Conservation (phyloP, 2,113 vertebrate species). For the Oreochromis tanganicae region DNA sequence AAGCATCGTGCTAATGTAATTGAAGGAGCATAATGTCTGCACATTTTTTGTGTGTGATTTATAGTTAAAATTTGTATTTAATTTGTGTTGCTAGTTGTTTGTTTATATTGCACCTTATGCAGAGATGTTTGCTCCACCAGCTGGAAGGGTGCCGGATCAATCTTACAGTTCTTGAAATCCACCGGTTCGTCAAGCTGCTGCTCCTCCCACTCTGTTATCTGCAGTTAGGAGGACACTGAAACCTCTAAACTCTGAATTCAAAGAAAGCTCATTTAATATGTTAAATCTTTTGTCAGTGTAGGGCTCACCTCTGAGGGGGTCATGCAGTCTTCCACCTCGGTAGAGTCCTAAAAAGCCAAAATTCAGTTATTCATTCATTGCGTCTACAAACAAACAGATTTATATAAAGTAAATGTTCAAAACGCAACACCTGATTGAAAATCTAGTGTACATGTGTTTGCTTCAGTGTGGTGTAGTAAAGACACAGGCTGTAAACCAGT, state of each 20-base stretch:
- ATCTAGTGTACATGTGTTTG: background rate
- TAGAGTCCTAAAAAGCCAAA: constrained; percentile 74
- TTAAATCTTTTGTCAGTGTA: background rate
- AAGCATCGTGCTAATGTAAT: background rate
- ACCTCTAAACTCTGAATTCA: background rate
- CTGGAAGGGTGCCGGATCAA: constrained; percentile 95
- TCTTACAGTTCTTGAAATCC: constrained; percentile 95
- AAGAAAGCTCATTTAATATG: background rate
- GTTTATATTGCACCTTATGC: constrained; percentile 82
- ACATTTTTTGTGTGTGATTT: background rate
- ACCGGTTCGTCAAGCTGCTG: constrained; percentile 87
- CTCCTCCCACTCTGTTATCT: constrained; percentile 95
- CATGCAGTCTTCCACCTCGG: constrained; percentile 83
- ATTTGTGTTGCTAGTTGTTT: background rate
- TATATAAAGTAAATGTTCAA: background rate
- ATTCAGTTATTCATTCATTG: background rate
- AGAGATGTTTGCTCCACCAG: constrained; percentile 94
- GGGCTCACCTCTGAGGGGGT: constrained; percentile 80
- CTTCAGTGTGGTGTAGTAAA: background rate
- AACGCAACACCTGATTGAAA: background rate
- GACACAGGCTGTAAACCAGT: background rate
- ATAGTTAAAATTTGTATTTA: background rate
- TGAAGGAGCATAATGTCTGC: background rate
- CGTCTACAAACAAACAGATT: background rate
- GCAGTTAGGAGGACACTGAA: background rate